Conservation (phyloP, 2,888 invertebrate genomes). For the Rapana venosa region DNA sequence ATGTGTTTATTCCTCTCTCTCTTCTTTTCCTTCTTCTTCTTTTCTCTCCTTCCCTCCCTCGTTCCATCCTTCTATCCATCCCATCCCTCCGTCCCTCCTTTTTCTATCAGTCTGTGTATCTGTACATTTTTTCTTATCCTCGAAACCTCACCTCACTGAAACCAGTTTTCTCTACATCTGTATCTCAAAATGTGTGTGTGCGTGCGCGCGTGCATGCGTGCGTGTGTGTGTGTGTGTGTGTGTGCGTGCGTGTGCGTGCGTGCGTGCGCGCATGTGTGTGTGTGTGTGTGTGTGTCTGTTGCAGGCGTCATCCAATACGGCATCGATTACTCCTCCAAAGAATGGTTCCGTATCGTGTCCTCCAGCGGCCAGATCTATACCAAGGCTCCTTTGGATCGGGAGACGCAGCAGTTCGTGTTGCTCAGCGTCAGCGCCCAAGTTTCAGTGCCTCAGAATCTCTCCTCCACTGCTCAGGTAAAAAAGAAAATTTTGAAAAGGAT, state of each 20-base stretch:
- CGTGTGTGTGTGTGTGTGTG: neutral
- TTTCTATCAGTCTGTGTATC: neutral
- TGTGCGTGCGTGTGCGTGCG: neutral
- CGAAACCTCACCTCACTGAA: too few relatives aligned
- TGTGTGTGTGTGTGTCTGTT: neutral
- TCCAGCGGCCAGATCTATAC: slow-evolving; percentile 89
- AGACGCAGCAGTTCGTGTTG: slow-evolving; percentile 87
- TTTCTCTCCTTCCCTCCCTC: neutral
- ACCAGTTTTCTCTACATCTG: neutral
- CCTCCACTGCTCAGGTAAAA: slow-evolving; percentile 3
- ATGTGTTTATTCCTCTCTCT: neutral
- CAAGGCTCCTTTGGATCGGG: slow-evolving; percentile 90
- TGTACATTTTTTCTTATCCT: neutral
- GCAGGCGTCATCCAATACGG: slow-evolving; percentile 50
- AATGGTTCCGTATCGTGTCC: slow-evolving; percentile 89
- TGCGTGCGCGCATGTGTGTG: neutral
- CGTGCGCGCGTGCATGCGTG: neutral
- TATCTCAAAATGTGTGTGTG: neutral
- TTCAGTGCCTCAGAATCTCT: slow-evolving; percentile 64
- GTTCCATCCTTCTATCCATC: neutral
- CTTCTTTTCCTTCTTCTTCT: neutral
- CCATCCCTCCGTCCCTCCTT: neutral
- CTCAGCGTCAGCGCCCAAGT: slow-evolving; percentile 91
- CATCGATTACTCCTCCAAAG: slow-evolving; percentile 89
- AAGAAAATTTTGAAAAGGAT: too few relatives aligned